Conservation (phyloP, 1,140 invertebrate species). For the Sweltsa coloradensis region DNA sequence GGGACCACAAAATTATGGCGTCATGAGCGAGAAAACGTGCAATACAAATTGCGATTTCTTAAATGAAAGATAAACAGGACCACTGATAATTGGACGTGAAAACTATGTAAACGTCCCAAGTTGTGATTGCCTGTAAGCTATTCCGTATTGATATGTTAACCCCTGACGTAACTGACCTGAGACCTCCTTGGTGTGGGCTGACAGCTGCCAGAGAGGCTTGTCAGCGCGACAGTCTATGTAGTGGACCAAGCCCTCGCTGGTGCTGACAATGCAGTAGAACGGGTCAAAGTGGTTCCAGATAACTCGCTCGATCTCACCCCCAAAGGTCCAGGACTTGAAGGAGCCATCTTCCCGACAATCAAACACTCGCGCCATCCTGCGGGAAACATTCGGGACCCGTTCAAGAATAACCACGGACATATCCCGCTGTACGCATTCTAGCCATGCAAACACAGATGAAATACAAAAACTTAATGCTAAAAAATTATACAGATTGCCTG, state of each 20-base stretch:
- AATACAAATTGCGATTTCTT: neutral
- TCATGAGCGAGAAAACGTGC: neutral
- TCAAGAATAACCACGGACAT: too few relatives aligned
- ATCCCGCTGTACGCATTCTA: too few relatives aligned
- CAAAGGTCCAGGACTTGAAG: constrained; percentile 53
- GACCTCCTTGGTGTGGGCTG: constrained; percentile 69
- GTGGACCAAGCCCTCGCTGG: constrained; percentile 64
- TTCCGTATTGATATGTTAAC: too few relatives aligned
- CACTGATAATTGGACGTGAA: neutral
- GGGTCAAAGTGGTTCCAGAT: constrained; percentile 68
- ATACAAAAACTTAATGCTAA: too few relatives aligned
- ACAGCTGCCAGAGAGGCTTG: constrained; percentile 60
- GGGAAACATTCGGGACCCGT: too few relatives aligned
- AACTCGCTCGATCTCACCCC: constrained; percentile 79
- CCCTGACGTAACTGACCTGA: constrained; percentile 56
- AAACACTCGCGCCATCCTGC: constrained; percentile 54
- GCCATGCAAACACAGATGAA: too few relatives aligned
- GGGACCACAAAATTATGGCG: neutral
- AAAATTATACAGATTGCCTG: too few relatives aligned
- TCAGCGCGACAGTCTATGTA: constrained; percentile 64
- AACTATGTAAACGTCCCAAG: constrained; percentile 4
- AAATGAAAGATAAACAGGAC: neutral
- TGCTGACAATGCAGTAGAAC: constrained; percentile 60
- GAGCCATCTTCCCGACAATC: constrained; percentile 59
- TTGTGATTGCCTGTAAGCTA: constrained; percentile 11